Base-by-base conservation (phyloP, 1,140 invertebrate species). In the Micrasema longulum region DNA sequence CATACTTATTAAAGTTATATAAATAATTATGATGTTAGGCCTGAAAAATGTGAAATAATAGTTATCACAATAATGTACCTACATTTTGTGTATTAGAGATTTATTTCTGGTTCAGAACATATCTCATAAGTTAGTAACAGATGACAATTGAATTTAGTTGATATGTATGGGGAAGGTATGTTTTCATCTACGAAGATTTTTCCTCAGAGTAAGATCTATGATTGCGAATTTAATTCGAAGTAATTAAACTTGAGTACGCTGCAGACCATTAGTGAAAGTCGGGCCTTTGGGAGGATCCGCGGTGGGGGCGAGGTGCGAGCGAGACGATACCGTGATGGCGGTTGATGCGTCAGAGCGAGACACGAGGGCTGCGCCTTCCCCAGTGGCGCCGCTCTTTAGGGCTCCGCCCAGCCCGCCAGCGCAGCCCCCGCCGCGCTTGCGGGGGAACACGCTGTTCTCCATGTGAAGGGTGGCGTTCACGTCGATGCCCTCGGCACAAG, bases 381-480 rank as follows among this genome's bases (percentile, higher is more conserved):
- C 77, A 6, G 75, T 77, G 35, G 78, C 38, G 6, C 50, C 79
- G 78, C 12, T 80, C 79, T 75, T 7, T 78, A 80, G 18, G 77
- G 36, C 72, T 16, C 72, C 72, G 38, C 71, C 73, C 50, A 81
- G 76, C 71, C 84, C 83, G 43, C 91, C 85, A 0, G 95, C 95
- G 77, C 43, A 43, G 78, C 81, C 23, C 16, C 72, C 16, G 64
- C 72, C 73, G 38, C 81, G 76, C 74, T 84, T 84, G 48, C 91
- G 85, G 0, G 95, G 95, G 77, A 96, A 97, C 22, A 97, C 89
- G 75, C 94, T 96, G 80, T 96, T 97, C 79, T 98, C 96, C 53
- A 93, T 86, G 74, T 96, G 92, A 6, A 97, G 82, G 6, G 93
- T 91, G 0, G 94, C 93, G 79, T 97, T 96, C 1, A 95, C 88